These are phyloP conservation scores for Rotaria socialis DNA, from an alignment of 2,888 invertebrate genomes.

Conservation along the genomic window DNA sequence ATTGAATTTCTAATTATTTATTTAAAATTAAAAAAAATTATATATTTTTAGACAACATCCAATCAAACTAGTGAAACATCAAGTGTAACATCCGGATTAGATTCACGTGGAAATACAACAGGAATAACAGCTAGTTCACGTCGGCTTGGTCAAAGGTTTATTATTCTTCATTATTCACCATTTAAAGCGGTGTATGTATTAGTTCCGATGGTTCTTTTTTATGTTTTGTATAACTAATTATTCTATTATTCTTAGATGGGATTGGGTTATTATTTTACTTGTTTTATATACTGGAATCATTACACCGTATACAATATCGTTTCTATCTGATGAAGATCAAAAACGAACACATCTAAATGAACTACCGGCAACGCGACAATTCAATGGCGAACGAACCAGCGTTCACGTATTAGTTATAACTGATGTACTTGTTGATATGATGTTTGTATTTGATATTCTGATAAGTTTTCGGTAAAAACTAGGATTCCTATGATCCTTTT, in stretches of 20 bases:
- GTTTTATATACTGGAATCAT: constrained; percentile 60
- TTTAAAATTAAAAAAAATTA: too few species aligned
- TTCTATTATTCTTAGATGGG: constrained; percentile 50
- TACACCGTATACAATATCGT: constrained; percentile 58
- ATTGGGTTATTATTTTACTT: constrained; percentile 58
- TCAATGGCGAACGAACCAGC: constrained; percentile 53
- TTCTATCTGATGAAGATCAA: constrained; percentile 54
- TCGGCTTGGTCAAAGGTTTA: constrained; percentile 52
- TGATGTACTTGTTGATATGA: constrained; percentile 60
- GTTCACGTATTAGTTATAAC: constrained; percentile 58
- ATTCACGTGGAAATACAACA: neutral
- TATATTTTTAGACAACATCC: neutral
- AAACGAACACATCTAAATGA: constrained; percentile 47
- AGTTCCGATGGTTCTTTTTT: too few species aligned
- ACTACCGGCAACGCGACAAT: constrained; percentile 52
- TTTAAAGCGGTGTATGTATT: constrained; percentile 55
- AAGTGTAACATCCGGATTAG: neutral
- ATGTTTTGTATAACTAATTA: too few species aligned
- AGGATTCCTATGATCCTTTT: neutral
- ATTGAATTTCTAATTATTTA: neutral
- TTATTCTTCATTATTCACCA: constrained; percentile 60
- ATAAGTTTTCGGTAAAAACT: constrained; percentile 54
- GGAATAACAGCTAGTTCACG: neutral
- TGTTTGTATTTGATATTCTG: constrained; percentile 60
- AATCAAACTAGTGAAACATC: neutral